Conservation (phyloP, 2,113 vertebrate genomes). For the Lepidiolamprologus cunningtoni region DNA sequence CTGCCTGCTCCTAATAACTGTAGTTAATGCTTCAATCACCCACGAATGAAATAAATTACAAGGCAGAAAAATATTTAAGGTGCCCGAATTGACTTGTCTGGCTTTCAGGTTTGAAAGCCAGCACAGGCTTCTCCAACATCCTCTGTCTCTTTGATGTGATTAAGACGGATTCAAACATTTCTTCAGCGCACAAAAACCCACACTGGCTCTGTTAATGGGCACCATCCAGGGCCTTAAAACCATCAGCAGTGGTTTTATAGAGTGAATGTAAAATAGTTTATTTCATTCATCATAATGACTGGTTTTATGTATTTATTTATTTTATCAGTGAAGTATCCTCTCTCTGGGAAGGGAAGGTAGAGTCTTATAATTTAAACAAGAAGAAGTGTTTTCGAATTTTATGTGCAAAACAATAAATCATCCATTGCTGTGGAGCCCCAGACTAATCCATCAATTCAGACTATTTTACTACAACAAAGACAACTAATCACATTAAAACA, state of each 20-base stretch:
- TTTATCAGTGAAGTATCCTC: background rate
- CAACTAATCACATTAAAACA: slow-evolving; percentile 25
- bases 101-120: slow-evolving; percentile 16
- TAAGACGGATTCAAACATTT: slow-evolving; percentile 27
- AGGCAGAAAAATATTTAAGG: background rate
- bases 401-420: background rate
- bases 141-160: slow-evolving; percentile 41
- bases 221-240: background rate
- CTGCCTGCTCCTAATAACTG: background rate
- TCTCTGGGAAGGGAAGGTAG: background rate
- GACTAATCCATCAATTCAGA: background rate
- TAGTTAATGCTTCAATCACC: background rate
- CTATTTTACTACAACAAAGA: slow-evolving; percentile 23
- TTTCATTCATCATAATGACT: background rate
- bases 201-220: background rate
- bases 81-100: background rate
- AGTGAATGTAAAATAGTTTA: background rate
- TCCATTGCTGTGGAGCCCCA: background rate
- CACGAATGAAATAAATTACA: background rate
- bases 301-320: background rate
- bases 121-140: background rate
- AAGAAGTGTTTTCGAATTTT: background rate
- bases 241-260: background rate
- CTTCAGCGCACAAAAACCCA: background rate
- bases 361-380: background rate